Evolutionary conservation across 1,140 invertebrate species (phyloP).

Genomic region (Pogonomyrmex barbatus): DNA sequence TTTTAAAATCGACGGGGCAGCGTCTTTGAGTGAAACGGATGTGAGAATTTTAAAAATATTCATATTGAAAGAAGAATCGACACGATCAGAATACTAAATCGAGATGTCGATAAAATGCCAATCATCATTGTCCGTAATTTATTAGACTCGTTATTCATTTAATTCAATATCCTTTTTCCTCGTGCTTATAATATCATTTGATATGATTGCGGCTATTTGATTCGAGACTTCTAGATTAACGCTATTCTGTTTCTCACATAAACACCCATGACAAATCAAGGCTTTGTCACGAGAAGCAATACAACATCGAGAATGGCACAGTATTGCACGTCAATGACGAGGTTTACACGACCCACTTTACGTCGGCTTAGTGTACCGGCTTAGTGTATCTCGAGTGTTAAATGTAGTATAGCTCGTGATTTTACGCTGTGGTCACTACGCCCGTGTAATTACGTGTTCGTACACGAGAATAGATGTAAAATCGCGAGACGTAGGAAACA

Average conservation of each 20-base stretch:
- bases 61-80: neutral
- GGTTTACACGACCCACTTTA: constrained; percentile 61
- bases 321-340: constrained; percentile 57
- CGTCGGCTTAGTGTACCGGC: constrained; percentile 42
- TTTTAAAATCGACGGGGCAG: constrained; percentile 25
- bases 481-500: neutral
- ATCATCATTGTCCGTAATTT: neutral
- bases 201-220: neutral
- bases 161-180: neutral
- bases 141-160: neutral
- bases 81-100: neutral
- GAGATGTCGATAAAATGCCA: neutral
- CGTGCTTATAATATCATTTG: neutral
- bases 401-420: constrained; percentile 48
- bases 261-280: constrained; percentile 56
- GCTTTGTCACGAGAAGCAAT: constrained; percentile 39
- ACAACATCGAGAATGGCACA: constrained; percentile 38
- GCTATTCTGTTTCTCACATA: constrained; percentile 36
- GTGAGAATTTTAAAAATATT: neutral
- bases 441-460: constrained; percentile 48
- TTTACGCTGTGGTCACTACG: constrained; percentile 37
- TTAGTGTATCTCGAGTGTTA: constrained; percentile 52
- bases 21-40: neutral
- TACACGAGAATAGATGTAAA: neutral
- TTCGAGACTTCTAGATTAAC: neutral